Percentiles rank a stretch among this genome's conserved stretches.
Conservation (phyloP, 2,888 invertebrate genomes). For the Cryptus armator region DNA sequence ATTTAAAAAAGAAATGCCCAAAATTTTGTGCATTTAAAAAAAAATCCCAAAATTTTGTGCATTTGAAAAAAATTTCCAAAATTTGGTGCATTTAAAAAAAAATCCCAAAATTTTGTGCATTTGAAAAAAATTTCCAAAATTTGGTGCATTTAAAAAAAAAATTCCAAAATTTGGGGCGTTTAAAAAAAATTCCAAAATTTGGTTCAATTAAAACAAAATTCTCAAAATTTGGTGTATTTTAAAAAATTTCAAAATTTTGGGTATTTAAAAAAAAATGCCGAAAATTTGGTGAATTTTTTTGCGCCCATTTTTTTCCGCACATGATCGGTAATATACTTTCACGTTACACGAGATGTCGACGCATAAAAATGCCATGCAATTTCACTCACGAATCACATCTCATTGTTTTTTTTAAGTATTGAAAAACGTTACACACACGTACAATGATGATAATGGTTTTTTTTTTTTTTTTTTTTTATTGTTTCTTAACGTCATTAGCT, state of each 20-base stretch:
- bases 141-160: too few relatives aligned
- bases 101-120: not conserved
- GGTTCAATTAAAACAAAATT: too few relatives aligned
- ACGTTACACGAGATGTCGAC: slow-evolving; percentile 42
- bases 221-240: not conserved
- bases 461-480: slow-evolving; percentile 21
- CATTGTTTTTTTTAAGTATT: slow-evolving; percentile 29
- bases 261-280: slow-evolving; percentile 18
- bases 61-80: too few relatives aligned
- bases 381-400: slow-evolving; percentile 28
- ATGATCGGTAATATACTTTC: slow-evolving; percentile 59
- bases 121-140: not conserved
- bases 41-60: not conserved
- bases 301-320: slow-evolving; percentile 1
- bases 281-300: slow-evolving; percentile 23
- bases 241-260: not conserved
- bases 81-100: not conserved
- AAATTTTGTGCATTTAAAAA: not conserved
- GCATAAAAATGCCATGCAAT: not conserved
- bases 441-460: slow-evolving; percentile 61
- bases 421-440: slow-evolving; percentile 55
- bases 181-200: not conserved
- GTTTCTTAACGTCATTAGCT: slow-evolving; percentile 19
- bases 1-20: too few relatives aligned
- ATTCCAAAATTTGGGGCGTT: too few relatives aligned